Base-by-base conservation (phyloP, 2,113 vertebrate genomes). In the Salvelinus alpinus region DNA sequence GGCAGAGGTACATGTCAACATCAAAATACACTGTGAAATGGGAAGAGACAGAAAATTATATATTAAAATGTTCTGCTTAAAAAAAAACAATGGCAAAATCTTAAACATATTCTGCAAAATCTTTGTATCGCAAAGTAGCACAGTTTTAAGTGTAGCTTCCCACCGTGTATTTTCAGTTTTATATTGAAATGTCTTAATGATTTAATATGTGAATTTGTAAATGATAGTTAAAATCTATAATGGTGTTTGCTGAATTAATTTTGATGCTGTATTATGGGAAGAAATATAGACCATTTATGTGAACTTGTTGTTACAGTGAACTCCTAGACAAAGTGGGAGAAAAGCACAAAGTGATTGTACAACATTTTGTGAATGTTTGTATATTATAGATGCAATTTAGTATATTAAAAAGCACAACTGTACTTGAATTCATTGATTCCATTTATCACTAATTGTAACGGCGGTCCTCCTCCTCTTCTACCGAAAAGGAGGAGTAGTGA, bases 351-450 rank as follows among this genome's bases (percentile, higher is more conserved):
- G 88, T 93, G 89, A 91, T 86, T 92, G 38, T 92, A 92, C 86
- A 91, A 90, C 89, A 86, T 90, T 90, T 90, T 92, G 92, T 94
- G 89, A 91, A 92, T 90, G 92, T 89, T 91, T 89, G 91, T 89
- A 89, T 82, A 91, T 92, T 92, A 92, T 90, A 91, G 88, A 92
- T 91, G 88, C 82, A 90, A 88, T 93, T 93, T 93, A 90, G 87
- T 88, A 89, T 82, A 91, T 90, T 91, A 91, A 93, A 91, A 44
- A 44, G 84, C 82, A 81, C 84, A 87, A 62, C 82, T 78, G 80
- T 86, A 86, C 16, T 0, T 4, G 22, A 62, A 27, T 34, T 13
- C 16, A 31, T 44, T 54, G 51, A 54, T 54, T 16, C 9, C 38
- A 44, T 16, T n/a, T 4, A 44, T 9, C 38, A 44, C 9, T 3